phyloP scores from a whole-genome alignment of 1,140 invertebrate species.

The Zaprionus gabonicus region DNA sequence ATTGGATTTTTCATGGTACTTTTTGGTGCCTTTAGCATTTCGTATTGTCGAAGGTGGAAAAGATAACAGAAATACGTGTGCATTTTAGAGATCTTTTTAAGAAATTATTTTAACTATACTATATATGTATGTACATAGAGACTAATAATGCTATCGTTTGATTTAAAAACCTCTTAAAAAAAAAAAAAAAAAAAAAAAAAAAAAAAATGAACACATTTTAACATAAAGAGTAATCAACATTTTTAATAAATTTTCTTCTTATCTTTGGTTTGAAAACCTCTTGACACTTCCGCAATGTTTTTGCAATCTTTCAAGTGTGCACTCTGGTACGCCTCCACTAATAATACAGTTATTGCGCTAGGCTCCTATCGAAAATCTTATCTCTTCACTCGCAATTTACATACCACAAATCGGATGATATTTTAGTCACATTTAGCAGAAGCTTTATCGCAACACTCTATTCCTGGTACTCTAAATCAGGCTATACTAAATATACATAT shows the following conservation, averaged over 20 bases:
- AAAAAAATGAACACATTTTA: no score
- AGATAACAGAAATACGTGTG: conserved; percentile 1
- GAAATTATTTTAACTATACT: no score
- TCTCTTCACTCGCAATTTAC: conserved; percentile 6
- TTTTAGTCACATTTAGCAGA: neutral
- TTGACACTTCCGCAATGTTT: neutral
- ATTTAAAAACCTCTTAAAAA: neutral
- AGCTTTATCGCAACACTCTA: conserved; percentile 3
- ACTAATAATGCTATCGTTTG: neutral
- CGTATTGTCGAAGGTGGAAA: conserved; percentile 42
- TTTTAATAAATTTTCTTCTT: neutral
- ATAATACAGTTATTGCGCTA: conserved; percentile 7
- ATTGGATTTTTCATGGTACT: conserved; percentile 42
- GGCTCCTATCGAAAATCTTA: conserved; percentile 5
- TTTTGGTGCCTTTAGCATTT: neutral
- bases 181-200: no score
- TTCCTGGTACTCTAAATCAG: neutral
- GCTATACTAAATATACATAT: neutral
- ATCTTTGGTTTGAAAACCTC: neutral
- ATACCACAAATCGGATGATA: neutral
- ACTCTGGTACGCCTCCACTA: neutral
- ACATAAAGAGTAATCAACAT: no score
- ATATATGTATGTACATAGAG: no score
- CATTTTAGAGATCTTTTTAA: neutral
- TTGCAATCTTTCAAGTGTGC: neutral